Evolutionary conservation across 2,113 vertebrate species (phyloP).

Genomic region (Alethe castanea): DNA sequence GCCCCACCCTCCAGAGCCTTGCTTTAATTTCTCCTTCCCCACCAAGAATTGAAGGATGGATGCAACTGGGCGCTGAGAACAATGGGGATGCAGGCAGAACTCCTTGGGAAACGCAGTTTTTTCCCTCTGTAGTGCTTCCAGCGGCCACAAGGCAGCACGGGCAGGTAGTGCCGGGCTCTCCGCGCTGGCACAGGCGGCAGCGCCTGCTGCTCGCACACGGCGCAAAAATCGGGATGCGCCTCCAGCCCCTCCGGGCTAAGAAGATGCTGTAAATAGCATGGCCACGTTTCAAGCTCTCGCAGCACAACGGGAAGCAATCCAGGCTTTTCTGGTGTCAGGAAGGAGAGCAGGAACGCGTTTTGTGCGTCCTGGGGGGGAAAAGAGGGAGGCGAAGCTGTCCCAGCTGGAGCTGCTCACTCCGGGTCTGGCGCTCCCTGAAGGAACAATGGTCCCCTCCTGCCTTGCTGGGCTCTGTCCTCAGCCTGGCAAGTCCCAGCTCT

Average conservation of each 20-base stretch:
- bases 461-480: background rate
- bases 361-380: slow-evolving; percentile 1
- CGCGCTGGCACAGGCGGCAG: background rate
- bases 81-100: background rate
- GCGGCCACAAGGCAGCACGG: background rate
- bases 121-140: background rate
- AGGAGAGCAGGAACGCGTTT: background rate
- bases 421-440: background rate
- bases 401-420: slow-evolving; percentile 19
- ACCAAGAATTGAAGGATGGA: background rate
- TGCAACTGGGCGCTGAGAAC: background rate
- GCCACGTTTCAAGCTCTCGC: slow-evolving; percentile 50
- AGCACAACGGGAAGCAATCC: slow-evolving; percentile 30
- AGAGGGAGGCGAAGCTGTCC: slow-evolving; percentile 12
- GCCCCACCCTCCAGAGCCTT: background rate
- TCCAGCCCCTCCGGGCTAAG: background rate
- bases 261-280: slow-evolving; percentile 36
- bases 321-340: slow-evolving; percentile 51
- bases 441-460: background rate
- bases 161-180: background rate
- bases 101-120: background rate
- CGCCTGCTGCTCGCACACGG: background rate
- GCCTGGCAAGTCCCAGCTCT: background rate
- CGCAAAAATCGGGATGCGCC: background rate
- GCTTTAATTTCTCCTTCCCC: slow-evolving; percentile 15